phyloP scores from a whole-genome alignment of 2,797 vertebrate species.

The Acipenser ruthenus region DNA sequence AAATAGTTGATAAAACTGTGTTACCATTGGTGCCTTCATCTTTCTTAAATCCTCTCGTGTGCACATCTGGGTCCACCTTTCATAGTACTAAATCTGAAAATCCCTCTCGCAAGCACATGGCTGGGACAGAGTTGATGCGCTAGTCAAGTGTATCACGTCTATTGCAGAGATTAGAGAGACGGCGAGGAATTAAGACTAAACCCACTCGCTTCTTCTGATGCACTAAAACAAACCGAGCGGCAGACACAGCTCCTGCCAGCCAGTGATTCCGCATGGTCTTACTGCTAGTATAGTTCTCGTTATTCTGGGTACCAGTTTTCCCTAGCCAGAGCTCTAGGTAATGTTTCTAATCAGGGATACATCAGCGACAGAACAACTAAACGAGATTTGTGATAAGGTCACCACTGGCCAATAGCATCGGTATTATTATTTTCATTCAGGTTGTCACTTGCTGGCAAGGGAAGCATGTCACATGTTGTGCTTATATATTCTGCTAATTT shows the following conservation, averaged over 20 bases:
- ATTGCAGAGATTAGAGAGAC: constrained; percentile 48
- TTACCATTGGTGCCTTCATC: constrained; percentile 94
- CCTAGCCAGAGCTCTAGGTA: too few relatives aligned
- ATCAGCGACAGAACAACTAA: too few relatives aligned
- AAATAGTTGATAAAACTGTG: constrained; percentile 38
- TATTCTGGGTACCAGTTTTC: too few relatives aligned
- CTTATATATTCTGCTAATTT: too few relatives aligned
- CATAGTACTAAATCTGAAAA: constrained; percentile 32
- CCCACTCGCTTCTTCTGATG: constrained; percentile 34
- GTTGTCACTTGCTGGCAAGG: too few relatives aligned
- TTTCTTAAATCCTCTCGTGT: constrained; percentile 57
- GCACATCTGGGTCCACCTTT: constrained; percentile 57
- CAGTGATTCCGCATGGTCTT: constrained; percentile 51
- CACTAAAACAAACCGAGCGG: constrained; percentile 29
- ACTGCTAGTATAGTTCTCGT: constrained; percentile 16
- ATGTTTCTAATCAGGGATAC: too few relatives aligned
- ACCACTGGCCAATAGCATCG: too few relatives aligned
- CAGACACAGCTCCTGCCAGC: constrained; percentile 51
- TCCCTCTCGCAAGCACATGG: constrained; percentile 19
- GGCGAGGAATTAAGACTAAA: constrained; percentile 24
- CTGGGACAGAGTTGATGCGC: constrained; percentile 15
- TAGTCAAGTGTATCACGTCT: constrained; percentile 31
- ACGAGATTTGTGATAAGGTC: too few relatives aligned
- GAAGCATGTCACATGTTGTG: too few relatives aligned
- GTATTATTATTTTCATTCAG: too few relatives aligned